These are phyloP conservation scores for Platyrinchus mystaceus DNA, from an alignment of 2,797 vertebrate species.

Conservation along the genomic window DNA sequence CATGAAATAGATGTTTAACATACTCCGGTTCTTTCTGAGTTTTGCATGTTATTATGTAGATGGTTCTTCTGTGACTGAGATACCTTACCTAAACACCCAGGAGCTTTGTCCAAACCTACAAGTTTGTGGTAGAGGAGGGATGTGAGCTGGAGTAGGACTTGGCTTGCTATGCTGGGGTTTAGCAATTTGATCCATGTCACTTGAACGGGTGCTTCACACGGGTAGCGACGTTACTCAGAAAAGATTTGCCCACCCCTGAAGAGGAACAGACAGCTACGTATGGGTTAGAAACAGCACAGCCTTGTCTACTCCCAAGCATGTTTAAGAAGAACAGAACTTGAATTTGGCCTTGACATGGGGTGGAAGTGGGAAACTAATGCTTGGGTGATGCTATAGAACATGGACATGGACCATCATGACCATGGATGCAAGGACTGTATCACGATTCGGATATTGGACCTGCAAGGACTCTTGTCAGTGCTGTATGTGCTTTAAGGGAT, in stretches of 20 bases:
- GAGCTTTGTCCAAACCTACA: background rate
- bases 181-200: background rate
- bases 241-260: background rate
- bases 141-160: background rate
- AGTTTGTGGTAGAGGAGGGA: background rate
- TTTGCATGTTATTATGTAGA: background rate
- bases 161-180: background rate
- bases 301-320: fast-evolving
- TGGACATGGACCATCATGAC: fast-evolving
- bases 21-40: fast-evolving
- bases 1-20: background rate
- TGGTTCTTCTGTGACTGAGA: background rate
- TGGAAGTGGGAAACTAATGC: background rate
- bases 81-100: background rate
- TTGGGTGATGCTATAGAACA: fast-evolving
- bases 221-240: fast-evolving
- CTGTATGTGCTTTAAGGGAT: background rate
- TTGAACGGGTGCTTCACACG: background rate
- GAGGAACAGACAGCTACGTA: background rate
- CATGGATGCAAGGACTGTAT: fast-evolving
- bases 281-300: background rate
- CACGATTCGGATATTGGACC: background rate
- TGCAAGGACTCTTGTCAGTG: background rate
- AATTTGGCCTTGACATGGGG: background rate
- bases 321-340: background rate